Evolutionary conservation across 2,113 vertebrate species (phyloP), one percentile per base, ranked within the genome.

Genomic region (Rhinoptilus africanus): DNA sequence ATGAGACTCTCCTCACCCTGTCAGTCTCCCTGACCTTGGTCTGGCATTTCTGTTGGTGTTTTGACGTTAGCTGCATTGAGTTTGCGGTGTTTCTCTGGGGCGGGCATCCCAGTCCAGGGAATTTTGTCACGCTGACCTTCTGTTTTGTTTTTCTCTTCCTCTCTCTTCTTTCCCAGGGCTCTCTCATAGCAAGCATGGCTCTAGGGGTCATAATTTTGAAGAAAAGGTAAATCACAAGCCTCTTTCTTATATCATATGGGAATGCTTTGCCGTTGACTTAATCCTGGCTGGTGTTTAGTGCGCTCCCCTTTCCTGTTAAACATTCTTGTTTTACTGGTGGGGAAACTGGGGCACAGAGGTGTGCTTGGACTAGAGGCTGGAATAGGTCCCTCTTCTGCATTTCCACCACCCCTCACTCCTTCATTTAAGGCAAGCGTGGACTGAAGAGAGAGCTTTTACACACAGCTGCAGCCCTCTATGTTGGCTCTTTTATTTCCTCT

Each of bases 141-240:
- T 62, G 1, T 5, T 68, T 66, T 56, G 24, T 27, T 69, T 30
- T 92, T 71, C 12, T 34, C 11, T 82, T 95, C 48, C 76, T 35
- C 85, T 96, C 86, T 92, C 8, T 95, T 88, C 77, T 79, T 95
- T 87, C 86, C 8, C 97, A 99, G 99, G 99, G 99, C 17, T 99
- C 99, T 39, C 98, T 99, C 57, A 99, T 99, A 88, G 99, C 99
- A 41, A 99, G 98, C 97, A 99, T 99, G 99, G 98, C 99, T 66
- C 95, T 99, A 21, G 99, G 99, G 24, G 98, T 99, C 93, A 97
- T 99, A 91, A 99, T 99, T 94, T 94, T 99, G 95, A 99, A 99
- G 95, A 99, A 99, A 98, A 99, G 99, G 99, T 99, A 98, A 95
- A 79, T 35, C 23, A 3, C 51, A 41, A 18, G 5, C 4, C 20